These are phyloP conservation scores for Athene noctua DNA, from an alignment of 2,113 vertebrate genomes.

Conservation along the genomic window DNA sequence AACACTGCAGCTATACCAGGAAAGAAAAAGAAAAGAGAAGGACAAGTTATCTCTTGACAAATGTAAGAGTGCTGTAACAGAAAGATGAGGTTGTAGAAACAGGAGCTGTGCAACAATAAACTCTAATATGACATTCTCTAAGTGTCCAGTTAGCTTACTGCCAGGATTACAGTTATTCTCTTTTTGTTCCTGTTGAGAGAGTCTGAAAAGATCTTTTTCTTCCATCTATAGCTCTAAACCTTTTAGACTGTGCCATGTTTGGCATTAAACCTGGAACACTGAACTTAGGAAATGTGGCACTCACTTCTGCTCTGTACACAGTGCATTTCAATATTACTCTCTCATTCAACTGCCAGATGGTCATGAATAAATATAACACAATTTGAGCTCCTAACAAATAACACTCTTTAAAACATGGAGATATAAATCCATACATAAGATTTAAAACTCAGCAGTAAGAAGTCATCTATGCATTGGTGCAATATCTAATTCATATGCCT, in stretches of 20 bases:
- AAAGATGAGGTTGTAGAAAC: background rate
- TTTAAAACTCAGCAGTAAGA: constrained; percentile 27
- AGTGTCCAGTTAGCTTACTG: constrained; percentile 30
- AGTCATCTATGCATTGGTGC: background rate
- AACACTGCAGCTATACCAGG: background rate
- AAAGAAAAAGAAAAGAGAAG: background rate
- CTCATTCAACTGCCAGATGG: constrained; percentile 48
- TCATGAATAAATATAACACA: constrained; percentile 66
- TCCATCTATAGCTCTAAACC: constrained; percentile 7
- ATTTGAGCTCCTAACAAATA: constrained; percentile 53
- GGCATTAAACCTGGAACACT: constrained; percentile 35
- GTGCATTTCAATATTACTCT: constrained; percentile 58
- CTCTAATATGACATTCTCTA: background rate
- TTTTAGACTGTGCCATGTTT: constrained; percentile 40
- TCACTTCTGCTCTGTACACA: constrained; percentile 56
- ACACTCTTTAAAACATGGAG: constrained; percentile 53
- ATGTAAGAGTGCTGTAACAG: background rate
- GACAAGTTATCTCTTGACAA: background rate
- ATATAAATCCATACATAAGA: constrained; percentile 22
- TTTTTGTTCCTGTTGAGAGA: constrained; percentile 32
- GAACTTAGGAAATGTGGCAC: constrained; percentile 47
- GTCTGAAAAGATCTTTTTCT: background rate
- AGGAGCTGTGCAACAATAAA: background rate
- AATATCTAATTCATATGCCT: background rate
- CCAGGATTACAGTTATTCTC: background rate